phyloP scores from a whole-genome alignment of 2,888 invertebrate genomes.

The Cephonodes hylas region DNA sequence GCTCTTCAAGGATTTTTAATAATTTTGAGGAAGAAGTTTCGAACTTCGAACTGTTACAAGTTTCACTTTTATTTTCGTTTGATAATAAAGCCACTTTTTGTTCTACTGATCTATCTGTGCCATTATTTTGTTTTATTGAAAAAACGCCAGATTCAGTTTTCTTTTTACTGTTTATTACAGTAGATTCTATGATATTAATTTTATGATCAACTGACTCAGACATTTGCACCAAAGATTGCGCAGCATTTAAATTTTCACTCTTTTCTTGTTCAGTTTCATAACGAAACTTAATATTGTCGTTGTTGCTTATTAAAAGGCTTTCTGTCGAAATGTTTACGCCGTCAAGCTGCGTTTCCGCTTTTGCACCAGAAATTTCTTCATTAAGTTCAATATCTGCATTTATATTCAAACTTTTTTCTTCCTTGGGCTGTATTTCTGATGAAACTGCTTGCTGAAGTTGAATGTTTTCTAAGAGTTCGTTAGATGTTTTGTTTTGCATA shows the following conservation, averaged over 20 bases:
- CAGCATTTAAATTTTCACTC: conserved; percentile 73
- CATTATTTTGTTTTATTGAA: conserved; percentile 43
- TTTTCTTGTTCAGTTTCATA: conserved; percentile 74
- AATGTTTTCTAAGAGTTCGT: conserved; percentile 36
- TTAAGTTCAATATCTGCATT: conserved; percentile 26
- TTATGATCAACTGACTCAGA: conserved; percentile 70
- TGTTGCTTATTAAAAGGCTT: conserved; percentile 34
- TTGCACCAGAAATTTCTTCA: conserved; percentile 23
- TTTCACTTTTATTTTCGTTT: conserved; percentile 48
- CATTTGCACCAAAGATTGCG: conserved; percentile 76
- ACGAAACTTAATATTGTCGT: conserved; percentile 46
- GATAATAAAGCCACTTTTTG: conserved; percentile 48
- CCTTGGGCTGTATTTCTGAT: conserved; percentile 8
- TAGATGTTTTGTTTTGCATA: conserved; percentile 50
- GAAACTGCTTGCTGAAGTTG: conserved; percentile 18
- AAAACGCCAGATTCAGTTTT: conserved; percentile 27
- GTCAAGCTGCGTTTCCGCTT: conserved; percentile 19
- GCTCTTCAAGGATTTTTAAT: conserved; percentile 80
- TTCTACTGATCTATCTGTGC: conserved; percentile 43
- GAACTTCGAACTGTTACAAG: conserved; percentile 45
- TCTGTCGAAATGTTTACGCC: conserved; percentile 22
- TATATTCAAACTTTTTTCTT: conserved; percentile 35
- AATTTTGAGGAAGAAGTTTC: conserved; percentile 78
- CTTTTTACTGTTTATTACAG: conserved; percentile 41
- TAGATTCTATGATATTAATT: conserved; percentile 50